Evolutionary conservation across 2,797 vertebrate genomes (phyloP), one percentile per base, ranked within the genome.

Genomic region (Vireo griseus): DNA sequence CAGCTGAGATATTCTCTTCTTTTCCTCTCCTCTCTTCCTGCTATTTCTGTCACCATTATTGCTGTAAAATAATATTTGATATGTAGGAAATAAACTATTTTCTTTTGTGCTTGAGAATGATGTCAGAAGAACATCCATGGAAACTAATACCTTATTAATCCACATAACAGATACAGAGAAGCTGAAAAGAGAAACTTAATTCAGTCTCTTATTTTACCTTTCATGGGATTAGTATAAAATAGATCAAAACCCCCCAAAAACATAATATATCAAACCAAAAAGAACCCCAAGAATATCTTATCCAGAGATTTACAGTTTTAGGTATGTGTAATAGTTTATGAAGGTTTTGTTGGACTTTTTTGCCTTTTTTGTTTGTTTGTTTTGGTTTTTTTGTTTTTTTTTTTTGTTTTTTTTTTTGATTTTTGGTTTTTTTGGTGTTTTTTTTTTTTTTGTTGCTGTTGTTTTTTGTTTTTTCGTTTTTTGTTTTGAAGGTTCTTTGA

Each of bases 231-330:
- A 55, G 40, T 39, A 66, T 14, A 61, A 81, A 62, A 72, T 22
- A 67, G 80, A n/a, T 22, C 7, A 47, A 57, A 59, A 80, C 0
- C 7, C 1, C 6, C 5, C 3, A 12, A 22, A 6, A 33, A 13
- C 4, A 33, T 1, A 35, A 50, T n/a, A 31, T 4, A 9, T 0
- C 6, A 50, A 71, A 63, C 1, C 0, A 29, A 58, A 59, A 58
- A 16, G 17, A 68, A 7, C 2, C 1, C 4, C 8, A 13, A 59
- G 5, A 62, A 40, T 4, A 28, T 16, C 5, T 73, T 77, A n/a
- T 22, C 12, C 7, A 51, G 10, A 29, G 2, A 11, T 26, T 76
- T 67, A 47, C 9, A 50, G 5, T 48, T 54, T 72, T 59, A 67
- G 6, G 3, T 33, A 29, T 14, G 10, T 55, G 16, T 14, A 55